These are phyloP conservation scores for Hirudo medicinalis DNA, from an alignment of 1,140 invertebrate genomes.

Conservation along the genomic window DNA sequence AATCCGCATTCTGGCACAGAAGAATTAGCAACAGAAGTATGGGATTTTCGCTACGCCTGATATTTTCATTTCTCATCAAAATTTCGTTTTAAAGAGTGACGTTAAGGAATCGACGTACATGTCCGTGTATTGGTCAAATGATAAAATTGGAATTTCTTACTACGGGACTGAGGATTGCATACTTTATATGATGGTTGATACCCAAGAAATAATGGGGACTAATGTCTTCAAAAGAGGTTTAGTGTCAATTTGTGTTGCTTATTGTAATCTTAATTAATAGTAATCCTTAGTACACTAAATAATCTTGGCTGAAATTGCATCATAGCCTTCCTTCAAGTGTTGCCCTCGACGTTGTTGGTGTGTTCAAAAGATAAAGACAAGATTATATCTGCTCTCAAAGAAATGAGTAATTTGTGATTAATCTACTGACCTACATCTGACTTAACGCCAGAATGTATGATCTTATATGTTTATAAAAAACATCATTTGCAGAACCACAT, in stretches of 20 bases:
- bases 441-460: background rate
- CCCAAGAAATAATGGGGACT: conserved; percentile 49
- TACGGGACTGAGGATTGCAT: conserved; percentile 51
- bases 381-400: conserved; percentile 28
- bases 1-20: too few relatives aligned
- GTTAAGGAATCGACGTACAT: too few relatives aligned
- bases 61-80: conserved; percentile 6
- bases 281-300: too few relatives aligned
- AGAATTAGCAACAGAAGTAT: too few relatives aligned
- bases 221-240: conserved; percentile 43
- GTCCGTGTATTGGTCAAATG: conserved; percentile 30
- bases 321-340: conserved; percentile 50
- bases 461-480: background rate
- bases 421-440: too few relatives aligned
- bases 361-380: conserved; percentile 42
- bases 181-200: conserved; percentile 48
- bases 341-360: conserved; percentile 42
- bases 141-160: conserved; percentile 53
- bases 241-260: conserved; percentile 4
- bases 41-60: too few relatives aligned
- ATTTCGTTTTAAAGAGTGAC: too few relatives aligned
- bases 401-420: conserved; percentile 13
- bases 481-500: background rate
- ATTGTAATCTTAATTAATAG: too few relatives aligned
- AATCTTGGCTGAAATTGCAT: too few relatives aligned